Evolutionary conservation across 2,797 vertebrate genomes (phyloP), one percentile per base, ranked within the genome.

Genomic region (Lerista edwardsae): DNA sequence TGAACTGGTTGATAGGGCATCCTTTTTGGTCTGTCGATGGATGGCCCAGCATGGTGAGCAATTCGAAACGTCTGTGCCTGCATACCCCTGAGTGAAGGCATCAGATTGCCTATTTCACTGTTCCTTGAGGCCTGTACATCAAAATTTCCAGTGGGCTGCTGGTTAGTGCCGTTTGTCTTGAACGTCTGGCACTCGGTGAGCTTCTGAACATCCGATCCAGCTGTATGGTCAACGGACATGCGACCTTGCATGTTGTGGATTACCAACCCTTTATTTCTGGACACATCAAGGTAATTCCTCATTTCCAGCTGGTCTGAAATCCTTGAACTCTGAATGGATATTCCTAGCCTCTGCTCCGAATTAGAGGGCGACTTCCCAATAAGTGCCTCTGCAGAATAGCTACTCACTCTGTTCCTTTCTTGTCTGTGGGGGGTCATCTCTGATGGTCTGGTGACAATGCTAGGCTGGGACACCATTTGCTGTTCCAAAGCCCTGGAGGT

Each of bases 321-420:
- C 55, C 97, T 97, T 51, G 97, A 94, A 7, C 96, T 94, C 90
- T 99, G 99, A 79, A 98, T 95, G 19, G 98, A 97, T 75, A 98
- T 93, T 36, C 97, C 97, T 96, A 99, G 97, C 80, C 98, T 98
- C 90, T 98, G 97, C 80, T 98, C 98, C 0, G 97, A 97, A 76
- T 97, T 98, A 27, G 97, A 97, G 59, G 98, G 95, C 0, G 97
- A 97, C 93, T 99, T 99, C 59, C 98, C 98, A 39, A 99, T 99
- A 65, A 99, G 98, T 0, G 99, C 98, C 87, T 99, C 99, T 0
- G 99, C 99, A n/a, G 99, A 99, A 92, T 99, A 99, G 95, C 97
- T 99, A 86, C 98, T 99, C 80, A 99, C 97, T 19, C 99, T 96
- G 51, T 99, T 98, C 59, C 99, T 97, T 79, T 99, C 99, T 86